Percentiles rank a stretch among this genome's conserved stretches.
These are phyloP conservation scores for Mythimna lalbum DNA, from an alignment of 2,888 invertebrate genomes.

Conservation along the genomic window DNA sequence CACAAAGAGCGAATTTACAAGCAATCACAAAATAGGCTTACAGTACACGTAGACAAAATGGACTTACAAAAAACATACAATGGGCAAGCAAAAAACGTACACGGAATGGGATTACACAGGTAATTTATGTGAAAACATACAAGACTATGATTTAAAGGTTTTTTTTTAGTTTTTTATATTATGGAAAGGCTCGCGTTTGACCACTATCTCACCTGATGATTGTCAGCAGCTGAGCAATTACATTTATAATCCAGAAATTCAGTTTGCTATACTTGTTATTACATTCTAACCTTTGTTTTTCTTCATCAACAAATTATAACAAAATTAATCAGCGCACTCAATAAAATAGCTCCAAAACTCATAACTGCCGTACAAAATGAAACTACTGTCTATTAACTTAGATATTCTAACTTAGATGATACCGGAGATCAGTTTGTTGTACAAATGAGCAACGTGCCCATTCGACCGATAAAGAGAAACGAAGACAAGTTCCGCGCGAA, in stretches of 20 bases:
- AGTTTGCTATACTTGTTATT: too few species aligned
- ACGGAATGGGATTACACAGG: too few species aligned
- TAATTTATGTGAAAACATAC: too few species aligned
- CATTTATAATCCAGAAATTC: neutral
- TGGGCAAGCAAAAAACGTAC: too few species aligned
- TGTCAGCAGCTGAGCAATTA: neutral
- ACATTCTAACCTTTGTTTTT: slow-evolving; percentile 5
- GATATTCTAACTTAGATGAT: slow-evolving; percentile 1
- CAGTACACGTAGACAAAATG: too few species aligned
- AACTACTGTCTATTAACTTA: slow-evolving; percentile 24
- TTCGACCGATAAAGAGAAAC: slow-evolving; percentile 42
- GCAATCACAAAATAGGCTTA: too few species aligned
- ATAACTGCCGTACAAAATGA: slow-evolving; percentile 19
- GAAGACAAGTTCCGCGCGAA: slow-evolving; percentile 15
- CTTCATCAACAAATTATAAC: neutral
- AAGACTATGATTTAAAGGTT: too few species aligned
- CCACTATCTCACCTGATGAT: too few species aligned
- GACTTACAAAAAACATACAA: too few species aligned
- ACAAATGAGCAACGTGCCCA: slow-evolving; percentile 56
- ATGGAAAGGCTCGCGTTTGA: too few species aligned
- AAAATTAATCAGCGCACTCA: neutral
- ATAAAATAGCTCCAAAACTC: slow-evolving; percentile 2
- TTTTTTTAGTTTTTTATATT: too few species aligned
- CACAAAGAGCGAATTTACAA: too few species aligned
- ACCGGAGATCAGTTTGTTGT: slow-evolving; percentile 48